Evolutionary conservation across 1,140 invertebrate species (phyloP).

Genomic region (Zeugodacus cucurbitae): DNA sequence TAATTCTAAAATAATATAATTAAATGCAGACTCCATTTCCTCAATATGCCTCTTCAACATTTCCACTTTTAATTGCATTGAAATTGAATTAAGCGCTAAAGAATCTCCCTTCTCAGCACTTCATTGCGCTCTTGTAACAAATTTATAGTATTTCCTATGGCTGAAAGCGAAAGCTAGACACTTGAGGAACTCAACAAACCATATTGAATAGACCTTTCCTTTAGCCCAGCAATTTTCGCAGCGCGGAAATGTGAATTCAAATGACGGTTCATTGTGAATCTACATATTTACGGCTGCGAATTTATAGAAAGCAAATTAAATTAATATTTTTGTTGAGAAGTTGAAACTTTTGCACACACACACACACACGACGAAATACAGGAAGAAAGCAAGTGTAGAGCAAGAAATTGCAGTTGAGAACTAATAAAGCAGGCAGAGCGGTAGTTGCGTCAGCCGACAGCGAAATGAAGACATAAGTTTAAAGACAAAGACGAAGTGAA

Average conservation of each 20-base stretch:
- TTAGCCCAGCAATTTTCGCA: background rate
- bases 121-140: background rate
- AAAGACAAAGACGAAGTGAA: background rate
- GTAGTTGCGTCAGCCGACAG: background rate
- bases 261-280: background rate
- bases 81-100: background rate
- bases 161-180: background rate
- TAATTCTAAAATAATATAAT: background rate
- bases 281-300: background rate
- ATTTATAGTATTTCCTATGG: background rate
- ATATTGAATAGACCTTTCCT: background rate
- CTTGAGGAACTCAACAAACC: background rate
- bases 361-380: background rate
- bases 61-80: background rate
- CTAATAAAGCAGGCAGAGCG: background rate
- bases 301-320: background rate
- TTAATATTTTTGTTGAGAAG: slow-evolving; percentile 12
- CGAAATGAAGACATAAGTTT: background rate
- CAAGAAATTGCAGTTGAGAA: background rate
- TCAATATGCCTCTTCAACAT: background rate
- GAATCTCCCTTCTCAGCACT: background rate
- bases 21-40: background rate
- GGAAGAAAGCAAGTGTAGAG: background rate
- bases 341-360: background rate
- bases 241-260: background rate